These are phyloP conservation scores for Euwallacea similis DNA, from an alignment of 1,140 invertebrate genomes.

Conservation along the genomic window DNA sequence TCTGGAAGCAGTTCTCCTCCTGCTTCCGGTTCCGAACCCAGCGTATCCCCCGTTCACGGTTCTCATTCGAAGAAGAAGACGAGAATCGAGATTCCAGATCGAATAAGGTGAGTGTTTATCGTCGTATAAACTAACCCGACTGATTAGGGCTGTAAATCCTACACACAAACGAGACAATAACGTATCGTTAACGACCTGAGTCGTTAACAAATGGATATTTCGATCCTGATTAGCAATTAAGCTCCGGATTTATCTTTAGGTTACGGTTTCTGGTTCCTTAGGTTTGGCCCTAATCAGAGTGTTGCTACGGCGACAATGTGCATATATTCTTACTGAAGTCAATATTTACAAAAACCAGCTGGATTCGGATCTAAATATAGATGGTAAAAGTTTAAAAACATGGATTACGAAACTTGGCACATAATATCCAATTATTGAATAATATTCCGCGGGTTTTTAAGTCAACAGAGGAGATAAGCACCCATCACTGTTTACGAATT, in stretches of 20 bases:
- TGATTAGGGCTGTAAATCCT: conserved; percentile 28
- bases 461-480: conserved; percentile 16
- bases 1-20: conserved; percentile 69
- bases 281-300: neutral
- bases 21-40: conserved; percentile 68
- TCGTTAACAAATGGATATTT: conserved; percentile 33
- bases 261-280: conserved; percentile 5
- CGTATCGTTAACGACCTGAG: conserved; percentile 34
- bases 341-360: conserved; percentile 14
- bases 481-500: conserved; percentile 1
- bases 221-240: conserved; percentile 31
- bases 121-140: conserved; percentile 8
- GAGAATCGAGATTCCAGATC: conserved; percentile 77
- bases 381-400: conserved; percentile 12
- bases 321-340: neutral
- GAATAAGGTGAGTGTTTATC: conserved; percentile 67
- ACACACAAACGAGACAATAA: conserved; percentile 27
- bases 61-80: conserved; percentile 69
- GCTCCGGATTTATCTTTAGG: conserved; percentile 25
- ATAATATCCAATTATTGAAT: conserved; percentile 21
- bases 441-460: conserved; percentile 12
- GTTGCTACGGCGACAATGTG: neutral
- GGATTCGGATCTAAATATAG: conserved; percentile 12
- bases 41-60: conserved; percentile 63
- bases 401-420: conserved; percentile 7